Evolutionary conservation across 35 echinoderm and acorn worm species (phyloP).

Genomic region (Eucidaris tribuloides): DNA sequence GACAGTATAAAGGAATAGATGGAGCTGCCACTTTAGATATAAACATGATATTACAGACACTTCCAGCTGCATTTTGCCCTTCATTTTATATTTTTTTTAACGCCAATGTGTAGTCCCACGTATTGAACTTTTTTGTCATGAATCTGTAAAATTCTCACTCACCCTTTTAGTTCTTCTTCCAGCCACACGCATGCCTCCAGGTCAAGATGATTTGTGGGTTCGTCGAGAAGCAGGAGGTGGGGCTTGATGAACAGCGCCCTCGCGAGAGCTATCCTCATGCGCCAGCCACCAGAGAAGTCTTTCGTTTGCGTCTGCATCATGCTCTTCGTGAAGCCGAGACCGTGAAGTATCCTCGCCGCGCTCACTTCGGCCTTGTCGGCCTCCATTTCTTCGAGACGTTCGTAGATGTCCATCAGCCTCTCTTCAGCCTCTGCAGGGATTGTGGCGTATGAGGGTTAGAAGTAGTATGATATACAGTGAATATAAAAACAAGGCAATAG

Average conservation of each 20-base stretch:
- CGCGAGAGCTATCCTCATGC: conserved; percentile 93
- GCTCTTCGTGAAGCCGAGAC: conserved; percentile 80
- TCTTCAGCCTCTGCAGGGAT: conserved; percentile 95
- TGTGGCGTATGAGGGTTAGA: no score
- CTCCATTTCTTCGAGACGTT: conserved; percentile 93
- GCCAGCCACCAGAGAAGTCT: conserved; percentile 98
- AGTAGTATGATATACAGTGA: no score
- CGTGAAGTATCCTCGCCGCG: conserved; percentile 80
- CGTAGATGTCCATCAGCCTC: conserved; percentile 87
- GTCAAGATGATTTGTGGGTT: conserved; percentile 97
- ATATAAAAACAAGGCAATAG: no score
- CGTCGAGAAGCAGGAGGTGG: conserved; percentile 87
- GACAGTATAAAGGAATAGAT: neutral
- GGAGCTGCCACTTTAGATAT: no score
- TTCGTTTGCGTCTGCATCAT: conserved; percentile 92
- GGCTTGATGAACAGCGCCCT: conserved; percentile 97
- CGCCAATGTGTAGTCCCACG: neutral
- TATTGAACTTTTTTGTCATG: neutral
- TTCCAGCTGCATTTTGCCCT: neutral
- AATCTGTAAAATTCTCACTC: neutral
- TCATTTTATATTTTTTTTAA: neutral
- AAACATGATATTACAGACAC: no score
- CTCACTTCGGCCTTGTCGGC: conserved; percentile 89
- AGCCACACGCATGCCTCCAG: conserved; percentile 97
- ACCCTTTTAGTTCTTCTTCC: conserved; percentile 95